phyloP scores from a whole-genome alignment of 2,113 vertebrate genomes.

The Muscicapa adusta region DNA sequence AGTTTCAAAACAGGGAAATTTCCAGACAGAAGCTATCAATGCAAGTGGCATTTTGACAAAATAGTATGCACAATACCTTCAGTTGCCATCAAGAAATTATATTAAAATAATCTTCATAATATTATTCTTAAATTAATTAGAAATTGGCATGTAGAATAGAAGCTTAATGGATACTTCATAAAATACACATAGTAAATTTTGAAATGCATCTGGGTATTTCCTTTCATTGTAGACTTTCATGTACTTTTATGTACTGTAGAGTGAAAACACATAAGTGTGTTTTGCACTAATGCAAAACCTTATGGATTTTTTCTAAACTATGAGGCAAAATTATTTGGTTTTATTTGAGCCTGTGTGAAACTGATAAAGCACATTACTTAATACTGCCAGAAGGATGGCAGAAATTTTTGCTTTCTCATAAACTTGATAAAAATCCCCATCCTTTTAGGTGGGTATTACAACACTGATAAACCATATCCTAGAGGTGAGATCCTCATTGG shows the following conservation, averaged over 20 bases:
- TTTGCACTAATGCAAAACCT: background rate
- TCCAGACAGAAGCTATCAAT: background rate
- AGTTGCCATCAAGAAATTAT: background rate
- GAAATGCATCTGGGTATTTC: background rate
- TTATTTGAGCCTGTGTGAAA: background rate
- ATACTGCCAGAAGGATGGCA: background rate
- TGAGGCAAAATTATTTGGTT: background rate
- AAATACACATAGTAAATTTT: background rate
- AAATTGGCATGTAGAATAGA: background rate
- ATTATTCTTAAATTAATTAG: background rate
- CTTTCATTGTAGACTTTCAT: background rate
- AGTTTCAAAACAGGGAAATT: background rate
- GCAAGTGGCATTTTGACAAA: background rate
- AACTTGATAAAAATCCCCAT: background rate
- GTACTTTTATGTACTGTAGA: background rate
- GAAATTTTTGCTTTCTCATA: background rate
- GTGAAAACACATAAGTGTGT: background rate
- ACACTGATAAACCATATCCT: conserved; percentile 86
- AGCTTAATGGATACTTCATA: background rate
- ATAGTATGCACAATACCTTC: background rate
- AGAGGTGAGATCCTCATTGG: conserved; percentile 94
- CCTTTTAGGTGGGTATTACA: conserved; percentile 85
- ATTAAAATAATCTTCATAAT: background rate
- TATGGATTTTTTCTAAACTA: background rate
- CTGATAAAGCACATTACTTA: background rate